A percentile compares a stretch with the other conserved stretches of the same genome.
Conservation (phyloP, 2,797 vertebrate genomes). For the Coranthus polyacanthus region DNA sequence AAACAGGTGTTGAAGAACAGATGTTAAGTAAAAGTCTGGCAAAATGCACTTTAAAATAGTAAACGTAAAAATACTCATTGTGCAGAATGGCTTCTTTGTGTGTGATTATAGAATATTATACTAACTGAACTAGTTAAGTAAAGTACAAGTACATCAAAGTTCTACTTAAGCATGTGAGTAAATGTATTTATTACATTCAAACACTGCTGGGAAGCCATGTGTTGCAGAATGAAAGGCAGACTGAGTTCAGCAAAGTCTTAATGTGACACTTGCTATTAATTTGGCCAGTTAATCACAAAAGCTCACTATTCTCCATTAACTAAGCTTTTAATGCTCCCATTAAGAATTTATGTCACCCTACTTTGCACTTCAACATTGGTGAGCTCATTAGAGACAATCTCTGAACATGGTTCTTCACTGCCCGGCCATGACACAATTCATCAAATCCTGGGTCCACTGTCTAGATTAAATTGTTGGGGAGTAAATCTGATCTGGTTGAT, state of each 20-base stretch:
- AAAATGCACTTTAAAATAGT: too few relatives aligned
- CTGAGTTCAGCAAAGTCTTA: constrained; percentile 58
- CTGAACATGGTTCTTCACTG: constrained; percentile 47
- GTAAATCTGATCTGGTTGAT: constrained; percentile 39
- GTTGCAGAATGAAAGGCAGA: constrained; percentile 5
- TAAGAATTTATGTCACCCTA: constrained; percentile 74
- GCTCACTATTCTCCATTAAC: constrained; percentile 74
- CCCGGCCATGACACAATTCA: constrained; percentile 42
- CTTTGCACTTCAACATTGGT: constrained; percentile 70
- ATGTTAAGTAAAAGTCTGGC: too few relatives aligned
- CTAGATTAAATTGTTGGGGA: constrained; percentile 42
- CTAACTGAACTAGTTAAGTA: too few relatives aligned
- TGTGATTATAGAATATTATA: too few relatives aligned
- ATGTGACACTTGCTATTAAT: constrained; percentile 75
- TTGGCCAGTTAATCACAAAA: constrained; percentile 75
- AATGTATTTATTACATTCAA: not conserved
- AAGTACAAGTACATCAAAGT: too few relatives aligned
- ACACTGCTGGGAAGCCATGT: constrained; percentile 3
- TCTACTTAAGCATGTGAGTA: too few relatives aligned
- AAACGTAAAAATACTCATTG: too few relatives aligned
- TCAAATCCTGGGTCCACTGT: constrained; percentile 31
- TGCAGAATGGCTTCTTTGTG: too few relatives aligned
- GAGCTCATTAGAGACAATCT: constrained; percentile 68
- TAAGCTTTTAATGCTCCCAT: constrained; percentile 75
- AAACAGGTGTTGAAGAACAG: too few relatives aligned